phyloP scores from a whole-genome alignment of 2,797 vertebrate species.

The Eupleurogrammus muticus region DNA sequence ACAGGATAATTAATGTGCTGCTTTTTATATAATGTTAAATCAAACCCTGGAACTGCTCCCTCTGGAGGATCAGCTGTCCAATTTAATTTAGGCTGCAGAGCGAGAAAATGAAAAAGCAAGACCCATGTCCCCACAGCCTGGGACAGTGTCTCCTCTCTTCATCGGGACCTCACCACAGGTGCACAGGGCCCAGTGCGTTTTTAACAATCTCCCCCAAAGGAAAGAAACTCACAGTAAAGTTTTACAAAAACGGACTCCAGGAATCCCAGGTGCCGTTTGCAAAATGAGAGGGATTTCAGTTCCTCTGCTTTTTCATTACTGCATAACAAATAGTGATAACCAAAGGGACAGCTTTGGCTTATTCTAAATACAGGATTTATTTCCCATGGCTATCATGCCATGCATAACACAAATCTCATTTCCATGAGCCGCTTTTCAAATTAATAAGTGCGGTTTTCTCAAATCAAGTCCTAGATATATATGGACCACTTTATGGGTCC shows the following conservation, averaged over 20 bases:
- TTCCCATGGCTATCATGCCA: conserved; percentile 39
- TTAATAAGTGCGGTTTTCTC: conserved; percentile 24
- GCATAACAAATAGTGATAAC: conserved; percentile 32
- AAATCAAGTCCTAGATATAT: conserved; percentile 25
- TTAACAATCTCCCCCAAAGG: conserved; percentile 38
- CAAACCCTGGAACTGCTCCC: conserved; percentile 75
- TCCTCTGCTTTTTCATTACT: conserved; percentile 50
- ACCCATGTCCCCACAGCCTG: conserved; percentile 57
- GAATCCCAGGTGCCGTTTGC: conserved; percentile 31
- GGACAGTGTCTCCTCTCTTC: conserved; percentile 57
- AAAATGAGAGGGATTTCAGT: conserved; percentile 36
- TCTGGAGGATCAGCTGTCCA: conserved; percentile 77
- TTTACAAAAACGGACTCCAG: conserved; percentile 29
- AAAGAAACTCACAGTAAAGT: conserved; percentile 42
- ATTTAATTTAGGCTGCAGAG: conserved; percentile 74
- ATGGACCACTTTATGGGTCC: conserved; percentile 3
- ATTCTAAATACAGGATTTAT: conserved; percentile 50
- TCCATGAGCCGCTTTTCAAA: conserved; percentile 38
- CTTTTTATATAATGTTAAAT: conserved; percentile 80
- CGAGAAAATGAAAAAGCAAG: conserved; percentile 70
- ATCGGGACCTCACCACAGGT: conserved; percentile 64
- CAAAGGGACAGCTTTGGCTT: conserved; percentile 35
- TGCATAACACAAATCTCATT: conserved; percentile 41
- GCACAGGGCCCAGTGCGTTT: conserved; percentile 31
- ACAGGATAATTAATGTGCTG: conserved; percentile 81